Evolutionary conservation across 2,888 invertebrate genomes (phyloP).

Genomic region (Clepsis dumicolana): DNA sequence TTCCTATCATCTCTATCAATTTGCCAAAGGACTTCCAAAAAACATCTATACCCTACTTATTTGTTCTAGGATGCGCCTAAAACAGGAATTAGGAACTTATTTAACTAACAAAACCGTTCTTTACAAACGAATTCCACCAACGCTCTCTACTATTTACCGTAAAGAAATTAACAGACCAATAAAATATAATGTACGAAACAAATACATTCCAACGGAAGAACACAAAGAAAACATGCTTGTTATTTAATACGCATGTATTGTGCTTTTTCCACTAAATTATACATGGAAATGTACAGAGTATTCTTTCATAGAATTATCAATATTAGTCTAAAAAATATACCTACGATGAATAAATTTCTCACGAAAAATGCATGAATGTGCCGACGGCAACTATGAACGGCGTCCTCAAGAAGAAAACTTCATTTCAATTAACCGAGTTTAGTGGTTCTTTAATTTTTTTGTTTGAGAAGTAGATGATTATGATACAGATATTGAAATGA

Average conservation of each 20-base stretch:
- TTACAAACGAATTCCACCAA: no score
- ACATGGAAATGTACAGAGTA: neutral
- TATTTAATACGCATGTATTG: neutral
- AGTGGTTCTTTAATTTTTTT: neutral
- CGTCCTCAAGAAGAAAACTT: neutral
- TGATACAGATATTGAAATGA: neutral
- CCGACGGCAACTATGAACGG: constrained; percentile 3
- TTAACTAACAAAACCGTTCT: no score
- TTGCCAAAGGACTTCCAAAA: neutral
- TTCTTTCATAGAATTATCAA: no score
- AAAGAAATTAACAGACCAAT: no score
- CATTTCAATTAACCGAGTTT: neutral
- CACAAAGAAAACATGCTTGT: neutral
- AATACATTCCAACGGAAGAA: neutral
- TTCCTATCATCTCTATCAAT: neutral
- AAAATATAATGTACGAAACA: neutral
- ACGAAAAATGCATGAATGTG: neutral
- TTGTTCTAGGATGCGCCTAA: no score
- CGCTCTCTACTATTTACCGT: no score
- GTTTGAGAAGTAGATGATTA: neutral
- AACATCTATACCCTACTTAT: no score
- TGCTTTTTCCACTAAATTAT: neutral
- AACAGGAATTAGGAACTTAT: neutral
- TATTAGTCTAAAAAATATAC: neutral
- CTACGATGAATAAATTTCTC: neutral